Percentiles rank a stretch among this genome's conserved stretches.
Evolutionary conservation across 1,140 invertebrate genomes (phyloP).

Genomic region (Trialeurodes vaporariorum): DNA sequence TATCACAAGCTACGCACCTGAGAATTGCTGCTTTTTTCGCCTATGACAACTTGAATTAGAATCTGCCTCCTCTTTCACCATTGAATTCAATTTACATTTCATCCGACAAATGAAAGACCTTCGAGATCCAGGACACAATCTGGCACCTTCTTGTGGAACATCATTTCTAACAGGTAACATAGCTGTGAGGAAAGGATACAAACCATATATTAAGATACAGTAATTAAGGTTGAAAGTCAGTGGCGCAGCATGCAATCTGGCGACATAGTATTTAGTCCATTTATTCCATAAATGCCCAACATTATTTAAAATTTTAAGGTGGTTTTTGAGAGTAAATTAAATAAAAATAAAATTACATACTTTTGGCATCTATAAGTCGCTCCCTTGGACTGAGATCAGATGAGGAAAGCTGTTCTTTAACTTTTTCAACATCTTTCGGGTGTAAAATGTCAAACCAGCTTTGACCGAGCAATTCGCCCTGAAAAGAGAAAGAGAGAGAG

Average conservation of each 20-base stretch:
- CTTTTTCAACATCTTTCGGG: slow-evolving; percentile 86
- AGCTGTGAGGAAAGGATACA: slow-evolving; percentile 40
- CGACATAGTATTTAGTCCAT: too few relatives aligned
- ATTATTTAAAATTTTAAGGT: not conserved
- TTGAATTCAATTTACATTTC: slow-evolving; percentile 52
- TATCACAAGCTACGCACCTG: slow-evolving; percentile 42
- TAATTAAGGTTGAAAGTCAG: too few relatives aligned
- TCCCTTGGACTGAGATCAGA: slow-evolving; percentile 80
- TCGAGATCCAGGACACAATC: slow-evolving; percentile 73
- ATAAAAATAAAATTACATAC: too few relatives aligned
- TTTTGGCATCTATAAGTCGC: slow-evolving; percentile 83
- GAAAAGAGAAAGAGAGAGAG: too few relatives aligned
- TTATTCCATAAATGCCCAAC: not conserved
- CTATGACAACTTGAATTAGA: slow-evolving; percentile 46
- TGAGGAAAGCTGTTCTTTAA: slow-evolving; percentile 88
- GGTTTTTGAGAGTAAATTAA: too few relatives aligned
- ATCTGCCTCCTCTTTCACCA: slow-evolving; percentile 62
- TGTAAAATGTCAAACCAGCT: slow-evolving; percentile 91
- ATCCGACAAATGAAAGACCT: slow-evolving; percentile 89
- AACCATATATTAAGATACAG: slow-evolving; percentile 1
- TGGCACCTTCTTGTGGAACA: slow-evolving; percentile 55
- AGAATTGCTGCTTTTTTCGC: slow-evolving; percentile 50
- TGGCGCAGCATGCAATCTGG: too few relatives aligned
- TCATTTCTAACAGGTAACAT: slow-evolving; percentile 86
- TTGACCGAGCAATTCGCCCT: slow-evolving; percentile 80